A percentile compares a stretch with the other conserved stretches of the same genome.
Conservation (phyloP, 2,797 vertebrate genomes). For the Lemur catta region DNA sequence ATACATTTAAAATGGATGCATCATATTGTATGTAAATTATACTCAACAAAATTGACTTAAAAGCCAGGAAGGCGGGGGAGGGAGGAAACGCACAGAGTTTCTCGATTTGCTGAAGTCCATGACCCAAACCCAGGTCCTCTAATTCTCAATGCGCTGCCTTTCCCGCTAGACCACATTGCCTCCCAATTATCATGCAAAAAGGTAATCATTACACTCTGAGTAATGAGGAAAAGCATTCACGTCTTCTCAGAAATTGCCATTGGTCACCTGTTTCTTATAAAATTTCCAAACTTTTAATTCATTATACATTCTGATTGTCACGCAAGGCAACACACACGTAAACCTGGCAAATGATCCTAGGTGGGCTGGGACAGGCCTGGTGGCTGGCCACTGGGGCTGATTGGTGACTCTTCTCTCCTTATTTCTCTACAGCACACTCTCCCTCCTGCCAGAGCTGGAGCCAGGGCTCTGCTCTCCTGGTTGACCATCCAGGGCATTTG, state of each 20-base stretch:
- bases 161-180: background rate
- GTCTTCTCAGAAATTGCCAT: background rate
- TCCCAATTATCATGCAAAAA: background rate
- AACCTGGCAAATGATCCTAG: background rate
- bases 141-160: background rate
- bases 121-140: background rate
- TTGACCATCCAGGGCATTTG: background rate
- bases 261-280: background rate
- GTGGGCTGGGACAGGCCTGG: background rate
- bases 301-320: background rate
- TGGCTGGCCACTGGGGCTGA: rapidly evolving
- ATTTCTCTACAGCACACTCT: background rate
- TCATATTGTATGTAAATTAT: background rate
- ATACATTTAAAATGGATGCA: background rate
- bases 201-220: background rate
- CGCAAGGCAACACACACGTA: background rate
- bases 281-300: background rate
- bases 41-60: background rate
- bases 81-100: background rate
- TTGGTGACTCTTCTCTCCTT: background rate
- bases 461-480: background rate
- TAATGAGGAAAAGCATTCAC: background rate
- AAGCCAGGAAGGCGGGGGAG: background rate
- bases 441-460: background rate
- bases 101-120: background rate